Evolutionary conservation across 23 tunicate genomes (phyloP), one percentile per base, ranked within the genome.

Genomic region (Styela clava): DNA sequence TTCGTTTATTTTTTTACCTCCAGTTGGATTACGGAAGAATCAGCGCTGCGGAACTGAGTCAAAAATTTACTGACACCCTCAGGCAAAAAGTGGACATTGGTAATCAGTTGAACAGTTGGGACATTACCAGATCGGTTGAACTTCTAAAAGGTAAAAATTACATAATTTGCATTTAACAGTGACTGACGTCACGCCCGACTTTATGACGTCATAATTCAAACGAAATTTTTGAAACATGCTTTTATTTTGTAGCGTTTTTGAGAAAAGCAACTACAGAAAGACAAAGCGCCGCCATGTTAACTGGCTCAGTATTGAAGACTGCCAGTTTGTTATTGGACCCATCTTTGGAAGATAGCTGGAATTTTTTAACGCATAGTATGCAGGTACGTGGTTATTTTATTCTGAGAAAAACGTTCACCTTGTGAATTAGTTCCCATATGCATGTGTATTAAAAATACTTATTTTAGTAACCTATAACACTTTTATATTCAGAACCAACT

Each of bases 211-310:
- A 44, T 25, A 65, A 65, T 16, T 65, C 7, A 61, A 61, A 18
- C 21, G 21, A 61, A 21, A 61, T 65, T 27, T 65, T 65, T 7
- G 31, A 16, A 65, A 65, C 56, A 44, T 44, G 12, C 56, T 44
- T 44, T 44, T 44, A 44, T 69, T 72, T 28, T 52, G 16, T 79
- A 88, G 94, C 34, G 23, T 52, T 88, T 69, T 73, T 84, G 31
- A 62, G 78, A 0, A 81, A 68, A 32, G 85, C 87, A 1, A 62
- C 62, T 7, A 72, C 68, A 63, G 82, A 86, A 37, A 44, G 74
- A n/a, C 28, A 28, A 25, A 86, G 78, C 32, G 91, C 97, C 9
- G 87, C 97, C 3, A 82, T 78, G 1, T 51, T 92, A 74, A 79
- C 90, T 0, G 87, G 84, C 37, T 51, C 74, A 37, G 37, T 83